Evolutionary conservation across 1,140 invertebrate genomes (phyloP), one percentile per base, ranked within the genome.

Genomic region (Drosophila melanica): DNA sequence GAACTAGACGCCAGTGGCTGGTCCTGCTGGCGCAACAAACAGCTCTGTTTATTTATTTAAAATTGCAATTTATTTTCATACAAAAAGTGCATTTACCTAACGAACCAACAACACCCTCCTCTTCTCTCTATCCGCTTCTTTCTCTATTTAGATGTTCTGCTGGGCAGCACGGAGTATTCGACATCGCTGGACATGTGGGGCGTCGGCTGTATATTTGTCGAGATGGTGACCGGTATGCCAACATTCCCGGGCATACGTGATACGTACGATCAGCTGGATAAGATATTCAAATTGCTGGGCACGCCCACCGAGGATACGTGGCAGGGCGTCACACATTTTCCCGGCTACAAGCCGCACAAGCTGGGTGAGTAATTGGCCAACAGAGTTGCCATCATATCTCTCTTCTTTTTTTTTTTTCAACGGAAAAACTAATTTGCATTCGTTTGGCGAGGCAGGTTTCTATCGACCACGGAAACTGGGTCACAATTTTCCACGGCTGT

Each of bases 181-280:
- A 98, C 98, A 59, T 97, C 96, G 39, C 92, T 97, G 78, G 96
- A 99, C 92, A 98, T 99, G 96, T 99, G 98, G 98, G 98, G 98
- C 60, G 98, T 99, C 51, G 98, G 98, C 23, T 99, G 98, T 93
- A 99, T 99, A 92, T 99, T 99, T 93, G 96, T 98, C 44, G 98
- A 99, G 93, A 99, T 99, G 97, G 95, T 99, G 69, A 98, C 97
- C 66, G 98, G 98, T n/a, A 94, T 97, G 90, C 97, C 98, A 41
- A 97, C 98, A 73, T 99, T 99, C 93, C 98, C 98, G 54, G 98
- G 98, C 60, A 97, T 98, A 84, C 94, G 98, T 85, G 98, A 99
- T 93, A 97, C 97, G 20, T 96, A 96, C 91, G 98, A 99, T 93
- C 98, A 99, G 92, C 94, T 99, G 75, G 97, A 99, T 93, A 98